These are phyloP conservation scores for Hylaeus volcanicus DNA, from an alignment of 1,140 invertebrate genomes.

Conservation along the genomic window DNA sequence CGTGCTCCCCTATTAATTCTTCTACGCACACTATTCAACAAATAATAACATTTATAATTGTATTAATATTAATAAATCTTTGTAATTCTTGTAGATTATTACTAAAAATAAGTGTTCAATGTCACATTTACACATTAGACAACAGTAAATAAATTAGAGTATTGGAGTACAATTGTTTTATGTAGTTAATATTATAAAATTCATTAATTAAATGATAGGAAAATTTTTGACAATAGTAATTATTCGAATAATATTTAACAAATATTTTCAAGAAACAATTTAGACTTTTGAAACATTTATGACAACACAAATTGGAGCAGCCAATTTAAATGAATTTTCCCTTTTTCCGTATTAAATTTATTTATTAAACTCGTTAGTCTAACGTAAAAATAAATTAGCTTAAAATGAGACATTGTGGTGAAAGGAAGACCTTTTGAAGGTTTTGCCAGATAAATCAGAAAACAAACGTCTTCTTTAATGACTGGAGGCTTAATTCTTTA, in stretches of 20 bases:
- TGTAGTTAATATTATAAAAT: background rate
- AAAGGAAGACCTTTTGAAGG: background rate
- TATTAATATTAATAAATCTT: background rate
- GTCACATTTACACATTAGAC: background rate
- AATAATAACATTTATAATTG: background rate
- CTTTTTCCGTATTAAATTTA: background rate
- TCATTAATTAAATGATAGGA: background rate
- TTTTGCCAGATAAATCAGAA: background rate
- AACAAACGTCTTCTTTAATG: constrained; percentile 1
- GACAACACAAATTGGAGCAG: background rate
- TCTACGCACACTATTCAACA: constrained; percentile 47
- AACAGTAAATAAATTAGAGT: background rate
- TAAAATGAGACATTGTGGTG: too few species aligned
- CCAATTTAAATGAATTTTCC: background rate
- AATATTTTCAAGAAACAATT: background rate
- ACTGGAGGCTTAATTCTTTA: constrained; percentile 20
- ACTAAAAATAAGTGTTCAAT: constrained; percentile 1
- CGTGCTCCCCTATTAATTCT: constrained; percentile 61
- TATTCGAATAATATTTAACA: background rate
- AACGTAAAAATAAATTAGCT: background rate
- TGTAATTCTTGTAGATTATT: background rate
- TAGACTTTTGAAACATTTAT: background rate
- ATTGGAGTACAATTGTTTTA: background rate
- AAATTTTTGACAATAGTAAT: background rate
- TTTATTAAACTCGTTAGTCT: too few species aligned